Evolutionary conservation across 2,888 invertebrate species (phyloP).

Genomic region (Cactoblastis cactorum): DNA sequence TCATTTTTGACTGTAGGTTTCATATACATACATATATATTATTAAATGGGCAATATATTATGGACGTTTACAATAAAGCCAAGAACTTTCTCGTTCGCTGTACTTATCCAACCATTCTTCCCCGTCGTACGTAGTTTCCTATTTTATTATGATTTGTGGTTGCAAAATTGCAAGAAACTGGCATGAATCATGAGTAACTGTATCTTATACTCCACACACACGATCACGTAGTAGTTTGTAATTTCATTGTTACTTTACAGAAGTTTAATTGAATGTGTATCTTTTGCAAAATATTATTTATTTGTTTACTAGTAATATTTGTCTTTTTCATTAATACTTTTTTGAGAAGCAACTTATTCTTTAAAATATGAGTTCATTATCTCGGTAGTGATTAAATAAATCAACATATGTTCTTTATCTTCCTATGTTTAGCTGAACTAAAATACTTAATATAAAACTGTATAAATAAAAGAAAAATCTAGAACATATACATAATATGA

Average conservation of each 20-base stretch:
- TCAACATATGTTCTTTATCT: no score
- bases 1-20: neutral
- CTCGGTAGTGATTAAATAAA: no score
- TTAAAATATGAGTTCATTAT: no score
- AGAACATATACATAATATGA: no score
- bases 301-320: no score
- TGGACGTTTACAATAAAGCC: neutral
- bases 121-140: neutral
- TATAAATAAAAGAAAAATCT: no score
- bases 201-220: neutral
- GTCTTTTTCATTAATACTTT: no score
- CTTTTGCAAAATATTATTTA: no score
- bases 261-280: neutral
- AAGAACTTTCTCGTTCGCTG: neutral
- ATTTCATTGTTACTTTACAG: neutral
- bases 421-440: no score
- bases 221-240: neutral
- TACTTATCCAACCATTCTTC: neutral
- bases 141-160: constrained; percentile 10
- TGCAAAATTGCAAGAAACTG: neutral
- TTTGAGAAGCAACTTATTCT: no score
- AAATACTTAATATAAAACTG: no score
- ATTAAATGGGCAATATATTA: neutral
- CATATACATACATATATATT: neutral
- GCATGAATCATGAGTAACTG: constrained; percentile 8